Conservation (phyloP, 2,797 vertebrate genomes). For the Kryptolebias ocellatus region DNA sequence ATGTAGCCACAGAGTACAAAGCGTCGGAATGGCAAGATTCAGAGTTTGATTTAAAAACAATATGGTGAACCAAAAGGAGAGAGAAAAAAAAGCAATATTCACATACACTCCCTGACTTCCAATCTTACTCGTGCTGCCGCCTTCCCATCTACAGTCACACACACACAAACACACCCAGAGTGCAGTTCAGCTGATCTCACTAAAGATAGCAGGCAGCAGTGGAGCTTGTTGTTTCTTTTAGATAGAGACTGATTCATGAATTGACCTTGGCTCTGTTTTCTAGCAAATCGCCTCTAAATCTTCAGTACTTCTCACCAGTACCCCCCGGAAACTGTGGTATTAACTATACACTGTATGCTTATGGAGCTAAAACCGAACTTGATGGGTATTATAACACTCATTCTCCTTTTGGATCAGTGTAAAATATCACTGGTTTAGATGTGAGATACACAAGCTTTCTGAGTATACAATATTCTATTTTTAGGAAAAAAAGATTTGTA, state of each 20-base stretch:
- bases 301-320: conserved; percentile 16
- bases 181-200: conserved; percentile 50
- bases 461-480: conserved; percentile 4
- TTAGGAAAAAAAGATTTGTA: background rate
- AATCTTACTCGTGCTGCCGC: conserved; percentile 18
- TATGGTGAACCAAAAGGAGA: background rate
- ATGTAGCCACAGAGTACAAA: conserved; percentile 6
- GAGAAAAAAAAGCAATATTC: conserved; percentile 15
- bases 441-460: background rate
- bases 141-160: conserved; percentile 9
- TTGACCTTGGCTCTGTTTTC: conserved; percentile 64
- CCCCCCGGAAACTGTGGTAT: conserved; percentile 19
- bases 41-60: conserved; percentile 20
- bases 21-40: conserved; percentile 3
- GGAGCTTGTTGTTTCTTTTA: conserved; percentile 59
- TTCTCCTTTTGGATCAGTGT: background rate
- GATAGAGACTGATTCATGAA: conserved; percentile 63
- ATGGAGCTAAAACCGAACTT: background rate
- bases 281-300: conserved; percentile 43
- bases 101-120: background rate
- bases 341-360: conserved; percentile 8
- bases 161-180: conserved; percentile 11
- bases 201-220: conserved; percentile 56
- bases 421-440: background rate
- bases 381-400: background rate